Conservation (phyloP, 2,888 invertebrate genomes). For the Caenorhabditis sp. region DNA sequence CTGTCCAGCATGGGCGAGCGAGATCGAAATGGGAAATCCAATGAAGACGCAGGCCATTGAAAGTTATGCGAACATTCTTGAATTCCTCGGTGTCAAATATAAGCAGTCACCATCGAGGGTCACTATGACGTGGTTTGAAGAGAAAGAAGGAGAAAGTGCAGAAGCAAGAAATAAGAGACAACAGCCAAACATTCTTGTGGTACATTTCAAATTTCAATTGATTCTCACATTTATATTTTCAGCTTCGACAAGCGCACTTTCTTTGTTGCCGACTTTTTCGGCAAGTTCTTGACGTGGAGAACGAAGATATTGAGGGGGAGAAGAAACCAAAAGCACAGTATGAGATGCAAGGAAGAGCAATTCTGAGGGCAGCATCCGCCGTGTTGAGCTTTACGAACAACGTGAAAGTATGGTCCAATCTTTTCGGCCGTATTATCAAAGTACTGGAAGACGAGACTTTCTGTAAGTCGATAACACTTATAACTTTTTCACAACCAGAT, state of each 20-base stretch:
- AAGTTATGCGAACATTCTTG: slow-evolving; percentile 62
- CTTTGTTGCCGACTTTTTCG: slow-evolving; percentile 53
- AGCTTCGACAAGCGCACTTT: slow-evolving; percentile 52
- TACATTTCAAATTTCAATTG: background rate
- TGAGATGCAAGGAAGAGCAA: slow-evolving; percentile 54
- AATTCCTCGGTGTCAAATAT: slow-evolving; percentile 62
- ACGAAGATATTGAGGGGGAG: slow-evolving; percentile 55
- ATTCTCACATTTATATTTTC: background rate
- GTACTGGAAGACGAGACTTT: slow-evolving; percentile 56
- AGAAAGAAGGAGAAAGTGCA: slow-evolving; percentile 58
- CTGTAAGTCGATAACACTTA: slow-evolving; percentile 9
- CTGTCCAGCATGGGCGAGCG: slow-evolving; percentile 54
- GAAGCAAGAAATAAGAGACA: slow-evolving; percentile 39
- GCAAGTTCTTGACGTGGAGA: slow-evolving; percentile 47
- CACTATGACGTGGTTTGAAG: slow-evolving; percentile 57
- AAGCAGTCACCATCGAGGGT: slow-evolving; percentile 52
- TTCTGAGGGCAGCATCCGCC: slow-evolving; percentile 39
- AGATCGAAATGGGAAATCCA: slow-evolving; percentile 47
- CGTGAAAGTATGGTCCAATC: slow-evolving; percentile 57
- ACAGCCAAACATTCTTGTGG: slow-evolving; percentile 51
- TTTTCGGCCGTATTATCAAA: slow-evolving; percentile 44
- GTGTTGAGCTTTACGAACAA: slow-evolving; percentile 49
- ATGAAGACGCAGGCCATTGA: slow-evolving; percentile 62
- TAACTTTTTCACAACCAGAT: background rate
- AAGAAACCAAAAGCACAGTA: slow-evolving; percentile 51